These are phyloP conservation scores for Plestiodon gilberti DNA, from an alignment of 2,113 vertebrate species.

Conservation along the genomic window DNA sequence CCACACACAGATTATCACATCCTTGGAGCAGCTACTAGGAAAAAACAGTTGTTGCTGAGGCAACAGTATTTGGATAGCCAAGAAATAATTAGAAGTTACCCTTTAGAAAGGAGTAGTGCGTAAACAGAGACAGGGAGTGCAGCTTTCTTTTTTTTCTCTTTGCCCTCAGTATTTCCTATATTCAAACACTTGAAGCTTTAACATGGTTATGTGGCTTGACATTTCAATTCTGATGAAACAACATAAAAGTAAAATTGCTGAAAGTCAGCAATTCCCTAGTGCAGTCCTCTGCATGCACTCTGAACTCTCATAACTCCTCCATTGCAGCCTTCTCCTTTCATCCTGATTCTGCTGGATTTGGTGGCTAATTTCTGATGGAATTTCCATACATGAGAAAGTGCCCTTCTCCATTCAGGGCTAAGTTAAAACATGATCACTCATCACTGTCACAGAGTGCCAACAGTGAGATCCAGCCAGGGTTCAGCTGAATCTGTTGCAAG, in stretches of 20 bases:
- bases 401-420: neutral
- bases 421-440: neutral
- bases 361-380: neutral
- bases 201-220: constrained; percentile 9
- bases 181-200: constrained; percentile 30
- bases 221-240: constrained; percentile 27
- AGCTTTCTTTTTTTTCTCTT: fast-evolving
- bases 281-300: neutral
- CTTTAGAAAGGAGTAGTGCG: neutral
- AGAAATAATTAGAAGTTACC: constrained; percentile 32
- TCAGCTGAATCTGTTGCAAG: neutral
- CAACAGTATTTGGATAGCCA: constrained; percentile 43
- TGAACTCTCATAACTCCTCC: neutral
- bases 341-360: neutral
- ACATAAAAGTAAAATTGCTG: neutral
- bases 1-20: constrained; percentile 23
- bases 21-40: constrained; percentile 37
- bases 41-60: constrained; percentile 28
- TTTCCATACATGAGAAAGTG: neutral
- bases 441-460: no score
- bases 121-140: neutral
- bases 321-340: neutral
- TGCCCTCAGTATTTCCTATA: neutral
- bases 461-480: neutral
- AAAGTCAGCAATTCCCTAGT: neutral